Conservation (phyloP, 2,113 vertebrate species). For the Cygnus atratus region DNA sequence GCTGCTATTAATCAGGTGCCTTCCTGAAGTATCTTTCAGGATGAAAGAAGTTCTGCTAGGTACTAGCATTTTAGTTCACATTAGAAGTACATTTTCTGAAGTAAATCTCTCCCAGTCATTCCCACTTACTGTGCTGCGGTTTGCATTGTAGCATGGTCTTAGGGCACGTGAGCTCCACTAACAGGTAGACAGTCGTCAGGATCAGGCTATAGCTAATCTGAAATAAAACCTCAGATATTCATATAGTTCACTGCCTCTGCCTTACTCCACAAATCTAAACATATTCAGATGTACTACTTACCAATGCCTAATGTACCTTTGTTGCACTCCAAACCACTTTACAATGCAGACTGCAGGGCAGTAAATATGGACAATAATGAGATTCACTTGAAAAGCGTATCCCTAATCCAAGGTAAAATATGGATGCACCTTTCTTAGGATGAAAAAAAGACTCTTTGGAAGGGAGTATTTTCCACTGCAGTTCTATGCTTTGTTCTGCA, state of each 20-base stretch:
- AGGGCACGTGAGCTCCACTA: neutral
- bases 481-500: neutral
- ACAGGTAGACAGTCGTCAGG: fast-evolving
- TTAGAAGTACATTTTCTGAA: neutral
- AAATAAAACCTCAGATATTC: neutral
- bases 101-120: neutral
- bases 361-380: neutral
- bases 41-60: neutral
- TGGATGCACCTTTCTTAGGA: neutral
- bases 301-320: neutral
- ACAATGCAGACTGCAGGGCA: neutral
- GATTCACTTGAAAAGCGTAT: neutral
- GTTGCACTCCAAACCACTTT: neutral
- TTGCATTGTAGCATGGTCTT: neutral
- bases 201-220: neutral
- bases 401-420: neutral
- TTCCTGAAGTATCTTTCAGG: neutral
- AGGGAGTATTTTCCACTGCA: neutral
- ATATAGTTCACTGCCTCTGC: neutral
- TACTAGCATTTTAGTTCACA: neutral
- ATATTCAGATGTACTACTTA: neutral
- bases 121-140: neutral
- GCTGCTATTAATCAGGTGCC: neutral
- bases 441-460: neutral
- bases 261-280: neutral